A percentile compares a stretch with the other conserved stretches of the same genome.
Evolutionary conservation across 2,113 vertebrate genomes (phyloP).

Genomic region (Acrocephalus kingi): DNA sequence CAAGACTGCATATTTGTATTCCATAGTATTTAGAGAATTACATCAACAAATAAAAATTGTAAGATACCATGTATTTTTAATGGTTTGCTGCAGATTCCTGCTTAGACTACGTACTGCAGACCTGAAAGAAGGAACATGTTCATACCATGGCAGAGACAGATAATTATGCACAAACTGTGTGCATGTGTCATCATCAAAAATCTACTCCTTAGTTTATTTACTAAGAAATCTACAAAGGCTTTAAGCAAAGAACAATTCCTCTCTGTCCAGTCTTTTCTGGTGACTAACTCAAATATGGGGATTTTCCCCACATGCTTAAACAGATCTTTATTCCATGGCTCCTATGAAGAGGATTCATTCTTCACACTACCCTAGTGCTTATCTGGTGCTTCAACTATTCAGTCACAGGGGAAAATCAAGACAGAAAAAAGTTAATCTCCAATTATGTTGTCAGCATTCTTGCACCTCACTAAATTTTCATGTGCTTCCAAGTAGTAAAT

Average conservation of each 20-base stretch:
- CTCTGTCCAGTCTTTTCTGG: not conserved
- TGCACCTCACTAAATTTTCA: not conserved
- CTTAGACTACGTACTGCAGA: not conserved
- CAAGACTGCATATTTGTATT: not conserved
- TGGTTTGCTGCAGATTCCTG: not conserved
- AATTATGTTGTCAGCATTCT: conserved; percentile 18
- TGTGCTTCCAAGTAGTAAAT: not conserved
- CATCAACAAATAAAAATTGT: not conserved
- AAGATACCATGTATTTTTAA: not conserved
- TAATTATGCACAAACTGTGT: not conserved
- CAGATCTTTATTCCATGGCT: not conserved
- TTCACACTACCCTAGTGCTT: not conserved
- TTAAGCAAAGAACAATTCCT: not conserved
- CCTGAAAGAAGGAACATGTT: not conserved
- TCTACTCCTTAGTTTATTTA: not conserved
- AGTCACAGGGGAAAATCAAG: conserved; percentile 32
- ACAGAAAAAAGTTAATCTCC: not conserved
- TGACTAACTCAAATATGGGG: not conserved
- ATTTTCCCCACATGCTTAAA: not conserved
- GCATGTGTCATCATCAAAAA: not conserved
- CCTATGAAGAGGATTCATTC: not conserved
- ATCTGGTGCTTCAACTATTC: conserved; percentile 6
- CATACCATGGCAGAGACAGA: not conserved
- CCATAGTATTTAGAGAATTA: not conserved
- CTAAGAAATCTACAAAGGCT: not conserved